Evolutionary conservation across 2,797 vertebrate genomes (phyloP).

Genomic region (Holocentrus rufus): DNA sequence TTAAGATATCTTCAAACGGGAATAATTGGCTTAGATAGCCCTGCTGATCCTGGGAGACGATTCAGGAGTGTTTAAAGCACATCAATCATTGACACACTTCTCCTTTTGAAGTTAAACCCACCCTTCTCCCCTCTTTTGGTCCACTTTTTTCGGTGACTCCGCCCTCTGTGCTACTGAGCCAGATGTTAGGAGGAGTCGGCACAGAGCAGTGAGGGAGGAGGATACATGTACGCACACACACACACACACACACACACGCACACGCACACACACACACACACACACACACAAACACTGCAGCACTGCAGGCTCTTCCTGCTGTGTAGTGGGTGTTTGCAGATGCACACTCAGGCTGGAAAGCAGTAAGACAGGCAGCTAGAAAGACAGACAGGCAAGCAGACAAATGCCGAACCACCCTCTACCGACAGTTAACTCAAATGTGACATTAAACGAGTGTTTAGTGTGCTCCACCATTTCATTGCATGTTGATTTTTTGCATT

Average conservation of each 20-base stretch:
- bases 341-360: no score
- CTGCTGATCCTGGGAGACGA: conserved; percentile 22
- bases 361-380: no score
- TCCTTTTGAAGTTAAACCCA: conserved; percentile 22
- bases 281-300: neutral
- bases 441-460: no score
- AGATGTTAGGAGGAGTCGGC: conserved; percentile 34
- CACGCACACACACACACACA: conserved; percentile 12
- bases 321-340: neutral
- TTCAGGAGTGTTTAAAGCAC: conserved; percentile 30
- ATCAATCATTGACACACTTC: conserved; percentile 19
- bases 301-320: no score
- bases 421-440: no score
- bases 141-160: conserved; percentile 22
- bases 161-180: conserved; percentile 27
- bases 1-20: conserved; percentile 42
- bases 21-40: conserved; percentile 48
- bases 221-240: neutral
- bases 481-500: no score
- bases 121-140: neutral
- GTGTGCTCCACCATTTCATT: no score
- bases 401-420: no score
- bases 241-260: conserved; percentile 13
- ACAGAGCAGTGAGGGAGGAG: neutral
- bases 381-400: no score